Evolutionary conservation across 2,113 vertebrate species (phyloP).

Genomic region (Eurypyga helias): DNA sequence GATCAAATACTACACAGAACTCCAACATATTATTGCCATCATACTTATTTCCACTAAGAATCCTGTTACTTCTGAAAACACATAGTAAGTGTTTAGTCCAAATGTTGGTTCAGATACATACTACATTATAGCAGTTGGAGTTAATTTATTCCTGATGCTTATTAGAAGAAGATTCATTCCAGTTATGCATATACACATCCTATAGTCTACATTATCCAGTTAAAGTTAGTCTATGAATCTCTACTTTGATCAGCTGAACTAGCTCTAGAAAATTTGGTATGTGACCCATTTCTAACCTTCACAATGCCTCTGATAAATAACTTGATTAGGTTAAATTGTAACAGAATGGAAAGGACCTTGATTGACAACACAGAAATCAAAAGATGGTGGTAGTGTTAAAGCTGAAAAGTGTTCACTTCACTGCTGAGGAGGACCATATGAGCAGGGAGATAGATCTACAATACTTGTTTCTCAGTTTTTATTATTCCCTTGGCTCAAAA

Average conservation of each 20-base stretch:
- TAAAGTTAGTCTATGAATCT: neutral
- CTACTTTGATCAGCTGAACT: neutral
- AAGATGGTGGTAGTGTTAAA: neutral
- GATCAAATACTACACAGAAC: neutral
- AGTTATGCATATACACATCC: neutral
- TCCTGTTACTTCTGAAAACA: neutral
- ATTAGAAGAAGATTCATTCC: neutral
- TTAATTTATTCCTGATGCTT: neutral
- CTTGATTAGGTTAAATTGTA: neutral
- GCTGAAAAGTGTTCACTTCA: neutral
- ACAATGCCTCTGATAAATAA: neutral
- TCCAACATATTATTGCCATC: neutral
- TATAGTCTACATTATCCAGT: neutral
- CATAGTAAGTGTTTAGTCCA: neutral
- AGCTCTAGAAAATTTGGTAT: accelerated
- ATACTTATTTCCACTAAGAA: neutral
- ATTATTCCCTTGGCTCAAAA: neutral
- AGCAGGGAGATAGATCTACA: neutral
- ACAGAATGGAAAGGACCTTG: neutral
- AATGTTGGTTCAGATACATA: neutral
- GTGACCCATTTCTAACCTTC: neutral
- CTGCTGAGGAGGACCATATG: neutral
- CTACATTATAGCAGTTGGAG: neutral
- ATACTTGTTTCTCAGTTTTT: neutral
- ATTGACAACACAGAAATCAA: neutral